phyloP scores from a whole-genome alignment of 2,888 invertebrate species.

The Venustoraphidia nigricollis region DNA sequence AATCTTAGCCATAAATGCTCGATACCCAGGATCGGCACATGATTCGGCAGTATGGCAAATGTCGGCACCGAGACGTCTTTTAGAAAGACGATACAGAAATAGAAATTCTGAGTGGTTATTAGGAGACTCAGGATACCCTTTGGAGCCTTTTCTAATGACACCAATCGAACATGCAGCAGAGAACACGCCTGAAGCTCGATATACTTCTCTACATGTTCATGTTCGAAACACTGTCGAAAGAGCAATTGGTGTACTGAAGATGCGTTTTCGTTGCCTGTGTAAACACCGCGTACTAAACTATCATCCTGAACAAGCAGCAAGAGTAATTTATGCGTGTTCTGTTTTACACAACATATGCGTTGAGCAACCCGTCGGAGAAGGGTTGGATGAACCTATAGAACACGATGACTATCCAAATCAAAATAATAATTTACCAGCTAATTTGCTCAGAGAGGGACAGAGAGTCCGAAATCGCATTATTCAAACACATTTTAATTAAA shows the following conservation, averaged over 20 bases:
- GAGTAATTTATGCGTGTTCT: conserved; percentile 12
- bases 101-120: neutral
- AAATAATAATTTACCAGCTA: no score
- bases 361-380: no score
- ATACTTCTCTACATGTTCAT: conserved; percentile 8
- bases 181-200: conserved; percentile 7
- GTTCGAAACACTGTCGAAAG: conserved; percentile 11
- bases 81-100: no score
- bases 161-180: conserved; percentile 5
- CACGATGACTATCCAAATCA: no score
- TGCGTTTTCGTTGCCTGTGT: conserved; percentile 12
- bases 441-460: no score
- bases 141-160: conserved; percentile 10
- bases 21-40: neutral
- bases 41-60: conserved; percentile 1
- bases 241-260: conserved; percentile 13
- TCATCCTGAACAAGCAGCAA: conserved; percentile 8
- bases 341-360: conserved; percentile 14
- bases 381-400: no score
- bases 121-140: conserved; percentile 13
- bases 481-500: no score
- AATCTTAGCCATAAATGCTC: neutral
- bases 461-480: no score
- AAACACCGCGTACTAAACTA: conserved; percentile 14
- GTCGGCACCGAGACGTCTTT: neutral